These are phyloP conservation scores for Drosophila infuscata DNA, from an alignment of 2,888 invertebrate genomes.

Conservation along the genomic window DNA sequence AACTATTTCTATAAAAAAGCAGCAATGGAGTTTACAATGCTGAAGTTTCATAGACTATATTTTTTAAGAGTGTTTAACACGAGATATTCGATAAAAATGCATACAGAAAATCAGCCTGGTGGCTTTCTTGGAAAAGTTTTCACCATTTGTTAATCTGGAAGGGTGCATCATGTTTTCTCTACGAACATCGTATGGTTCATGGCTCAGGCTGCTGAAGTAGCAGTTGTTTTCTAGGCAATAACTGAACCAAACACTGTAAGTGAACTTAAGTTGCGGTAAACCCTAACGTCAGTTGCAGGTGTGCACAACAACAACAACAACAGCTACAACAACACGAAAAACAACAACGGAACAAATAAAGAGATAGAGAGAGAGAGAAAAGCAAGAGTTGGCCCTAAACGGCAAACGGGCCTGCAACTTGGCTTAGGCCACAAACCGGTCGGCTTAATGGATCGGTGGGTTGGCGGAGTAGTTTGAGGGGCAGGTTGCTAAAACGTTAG, in stretches of 20 bases:
- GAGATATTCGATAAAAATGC: not conserved
- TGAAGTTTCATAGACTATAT: not conserved
- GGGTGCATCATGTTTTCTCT: conserved; percentile 12
- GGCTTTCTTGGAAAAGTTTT: not conserved
- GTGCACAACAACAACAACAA: conserved; percentile 52
- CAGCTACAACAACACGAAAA: conserved; percentile 38
- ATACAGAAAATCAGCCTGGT: not conserved
- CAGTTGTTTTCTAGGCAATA: conserved; percentile 35
- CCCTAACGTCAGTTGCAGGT: conserved; percentile 71
- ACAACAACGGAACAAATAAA: conserved; percentile 35
- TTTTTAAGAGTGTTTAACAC: not conserved
- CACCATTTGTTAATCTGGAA: not conserved
- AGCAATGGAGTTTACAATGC: not conserved
- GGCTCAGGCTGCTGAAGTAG: conserved; percentile 33
- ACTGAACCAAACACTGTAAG: conserved; percentile 36
- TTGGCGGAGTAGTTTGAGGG: not conserved
- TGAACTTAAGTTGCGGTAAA: conserved; percentile 53
- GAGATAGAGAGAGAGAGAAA: conserved; percentile 3
- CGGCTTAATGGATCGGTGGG: conserved; percentile 36
- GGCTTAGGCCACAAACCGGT: conserved; percentile 72
- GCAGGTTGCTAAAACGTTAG: conserved; percentile 2
- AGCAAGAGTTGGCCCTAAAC: conserved; percentile 63
- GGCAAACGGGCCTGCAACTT: conserved; percentile 60
- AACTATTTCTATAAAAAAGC: not conserved
- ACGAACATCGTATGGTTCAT: conserved; percentile 24